Percentiles rank a stretch among this genome's conserved stretches.
phyloP scores from a whole-genome alignment of 1,140 invertebrate species.

The Lucilia cuprina region DNA sequence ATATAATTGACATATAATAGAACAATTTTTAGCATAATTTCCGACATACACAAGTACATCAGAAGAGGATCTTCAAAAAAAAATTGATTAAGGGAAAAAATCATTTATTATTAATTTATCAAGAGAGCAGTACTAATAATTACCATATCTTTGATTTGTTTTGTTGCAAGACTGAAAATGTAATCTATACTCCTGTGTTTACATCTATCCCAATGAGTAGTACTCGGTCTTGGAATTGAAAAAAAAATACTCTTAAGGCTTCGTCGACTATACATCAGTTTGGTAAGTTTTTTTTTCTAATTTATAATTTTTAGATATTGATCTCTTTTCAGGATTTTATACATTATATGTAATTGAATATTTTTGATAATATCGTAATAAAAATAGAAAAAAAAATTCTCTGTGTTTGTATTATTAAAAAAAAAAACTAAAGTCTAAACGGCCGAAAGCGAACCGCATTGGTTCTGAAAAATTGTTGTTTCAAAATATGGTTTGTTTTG shows the following conservation, averaged over 20 bases:
- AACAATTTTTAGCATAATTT: too few species aligned
- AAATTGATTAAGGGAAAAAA: neutral
- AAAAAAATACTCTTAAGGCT: neutral
- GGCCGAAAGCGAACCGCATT: too few species aligned
- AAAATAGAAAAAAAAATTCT: too few species aligned
- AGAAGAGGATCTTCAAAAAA: neutral
- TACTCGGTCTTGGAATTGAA: neutral
- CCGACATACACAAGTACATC: neutral
- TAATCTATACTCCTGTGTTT: neutral
- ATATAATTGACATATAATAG: too few species aligned
- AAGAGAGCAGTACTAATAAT: neutral
- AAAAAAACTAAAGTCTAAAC: too few species aligned
- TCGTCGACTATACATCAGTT: neutral
- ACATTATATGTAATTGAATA: neutral
- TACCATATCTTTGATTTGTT: slow-evolving; percentile 4
- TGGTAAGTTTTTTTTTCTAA: neutral
- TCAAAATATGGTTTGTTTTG: too few species aligned
- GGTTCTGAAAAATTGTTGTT: too few species aligned
- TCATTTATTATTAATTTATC: neutral
- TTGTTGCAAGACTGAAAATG: slow-evolving; percentile 17
- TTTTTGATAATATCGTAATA: too few species aligned
- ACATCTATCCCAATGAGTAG: neutral
- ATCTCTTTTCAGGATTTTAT: neutral
- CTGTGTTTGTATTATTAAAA: too few species aligned
- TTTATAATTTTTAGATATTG: neutral